phyloP scores from a whole-genome alignment of 2,113 vertebrate species.

The Scalopus aquaticus region DNA sequence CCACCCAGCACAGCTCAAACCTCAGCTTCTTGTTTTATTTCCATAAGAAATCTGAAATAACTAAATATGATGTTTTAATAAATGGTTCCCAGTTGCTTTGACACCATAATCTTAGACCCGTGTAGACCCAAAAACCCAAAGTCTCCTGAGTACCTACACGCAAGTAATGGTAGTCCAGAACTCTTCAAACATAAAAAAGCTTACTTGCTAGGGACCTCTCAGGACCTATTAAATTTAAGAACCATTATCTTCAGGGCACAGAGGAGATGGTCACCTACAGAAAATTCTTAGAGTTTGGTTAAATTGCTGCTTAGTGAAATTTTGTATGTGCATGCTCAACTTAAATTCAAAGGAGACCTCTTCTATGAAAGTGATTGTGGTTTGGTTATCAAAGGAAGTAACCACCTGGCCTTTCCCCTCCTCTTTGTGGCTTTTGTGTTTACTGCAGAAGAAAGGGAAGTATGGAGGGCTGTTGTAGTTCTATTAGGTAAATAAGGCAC shows the following conservation, averaged over 20 bases:
- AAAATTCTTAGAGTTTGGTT: not conserved
- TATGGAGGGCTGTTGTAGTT: not conserved
- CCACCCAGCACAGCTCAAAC: not conserved
- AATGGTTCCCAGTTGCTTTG: not conserved
- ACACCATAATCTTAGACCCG: not conserved
- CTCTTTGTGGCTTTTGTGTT: not conserved
- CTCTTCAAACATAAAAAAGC: not conserved
- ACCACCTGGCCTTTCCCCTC: not conserved
- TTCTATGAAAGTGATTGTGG: not conserved
- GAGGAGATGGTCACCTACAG: not conserved
- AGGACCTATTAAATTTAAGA: not conserved
- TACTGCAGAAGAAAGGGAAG: not conserved
- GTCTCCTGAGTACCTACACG: not conserved
- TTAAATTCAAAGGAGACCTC: not conserved
- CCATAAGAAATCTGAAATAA: not conserved
- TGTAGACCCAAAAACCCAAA: too few relatives aligned
- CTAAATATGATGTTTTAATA: not conserved
- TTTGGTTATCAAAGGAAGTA: not conserved
- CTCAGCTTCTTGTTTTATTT: not conserved
- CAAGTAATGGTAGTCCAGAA: not conserved
- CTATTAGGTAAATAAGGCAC: not conserved
- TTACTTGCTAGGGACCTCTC: not conserved
- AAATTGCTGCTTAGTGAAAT: not conserved
- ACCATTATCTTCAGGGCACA: not conserved
- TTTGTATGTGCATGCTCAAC: not conserved